A percentile compares a stretch with the other conserved stretches of the same genome.
These are phyloP conservation scores for Notodonta ziczac DNA, from an alignment of 2,888 invertebrate genomes.

Conservation along the genomic window DNA sequence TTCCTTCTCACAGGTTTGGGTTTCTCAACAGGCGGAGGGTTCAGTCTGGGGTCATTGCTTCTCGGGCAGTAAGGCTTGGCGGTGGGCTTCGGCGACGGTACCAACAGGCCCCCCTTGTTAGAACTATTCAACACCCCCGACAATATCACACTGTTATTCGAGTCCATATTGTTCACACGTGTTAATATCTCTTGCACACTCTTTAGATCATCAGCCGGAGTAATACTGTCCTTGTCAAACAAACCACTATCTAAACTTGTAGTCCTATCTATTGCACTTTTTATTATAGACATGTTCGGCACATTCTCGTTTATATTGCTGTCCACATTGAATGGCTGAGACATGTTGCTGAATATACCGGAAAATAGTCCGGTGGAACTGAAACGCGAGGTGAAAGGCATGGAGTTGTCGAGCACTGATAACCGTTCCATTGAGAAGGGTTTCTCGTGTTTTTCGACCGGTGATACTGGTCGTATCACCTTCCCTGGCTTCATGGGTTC, in stretches of 20 bases:
- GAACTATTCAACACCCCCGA: conserved; percentile 75
- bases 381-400: conserved; percentile 70
- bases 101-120: conserved; percentile 45
- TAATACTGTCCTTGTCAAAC: conserved; percentile 70
- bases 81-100: conserved; percentile 47
- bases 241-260: conserved; percentile 76
- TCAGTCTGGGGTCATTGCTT: conserved; percentile 71
- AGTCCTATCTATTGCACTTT: conserved; percentile 81
- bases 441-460: conserved; percentile 48
- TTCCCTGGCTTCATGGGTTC: conserved; percentile 61
- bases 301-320: conserved; percentile 68
- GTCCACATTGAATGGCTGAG: conserved; percentile 63
- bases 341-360: conserved; percentile 75
- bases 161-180: conserved; percentile 82
- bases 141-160: conserved; percentile 78
- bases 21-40: conserved; percentile 76
- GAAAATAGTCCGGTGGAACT: conserved; percentile 76
- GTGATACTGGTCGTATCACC: conserved; percentile 36
- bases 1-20: conserved; percentile 81
- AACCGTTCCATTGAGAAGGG: conserved; percentile 51
- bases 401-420: conserved; percentile 57
- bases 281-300: conserved; percentile 78
- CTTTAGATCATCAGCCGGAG: conserved; percentile 73
- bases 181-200: conserved; percentile 80
- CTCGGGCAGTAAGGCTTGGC: conserved; percentile 55